Evolutionary conservation across 2,797 vertebrate species (phyloP).

Genomic region (Rousettus madagascariensis): DNA sequence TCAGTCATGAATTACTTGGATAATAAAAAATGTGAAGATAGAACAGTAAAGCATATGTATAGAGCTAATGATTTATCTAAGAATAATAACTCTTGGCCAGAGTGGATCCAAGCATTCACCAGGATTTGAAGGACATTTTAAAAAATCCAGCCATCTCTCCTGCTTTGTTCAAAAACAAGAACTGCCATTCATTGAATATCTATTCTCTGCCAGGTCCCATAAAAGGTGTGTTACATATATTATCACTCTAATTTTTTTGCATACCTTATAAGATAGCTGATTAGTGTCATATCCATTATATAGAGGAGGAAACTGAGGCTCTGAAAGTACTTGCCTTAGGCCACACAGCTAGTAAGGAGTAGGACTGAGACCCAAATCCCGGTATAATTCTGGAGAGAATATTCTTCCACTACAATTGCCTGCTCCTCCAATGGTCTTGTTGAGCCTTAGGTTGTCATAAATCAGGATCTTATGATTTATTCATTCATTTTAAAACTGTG

Average conservation of each 20-base stretch:
- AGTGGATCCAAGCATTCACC: background rate
- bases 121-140: background rate
- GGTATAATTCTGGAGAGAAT: background rate
- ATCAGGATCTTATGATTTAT: background rate
- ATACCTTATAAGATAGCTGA: background rate
- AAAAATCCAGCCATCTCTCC: background rate
- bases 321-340: background rate
- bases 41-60: background rate
- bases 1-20: background rate
- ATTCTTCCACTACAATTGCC: background rate
- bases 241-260: background rate
- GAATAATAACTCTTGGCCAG: background rate
- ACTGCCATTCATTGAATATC: background rate
- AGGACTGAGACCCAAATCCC: background rate
- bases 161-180: background rate
- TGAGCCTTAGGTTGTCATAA: background rate
- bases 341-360: background rate
- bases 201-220: background rate
- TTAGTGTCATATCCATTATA: background rate
- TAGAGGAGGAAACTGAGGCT: background rate
- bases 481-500: slow-evolving; percentile 20
- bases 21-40: background rate
- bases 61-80: background rate
- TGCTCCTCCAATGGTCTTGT: background rate
- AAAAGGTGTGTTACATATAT: background rate